phyloP scores from a whole-genome alignment of 1,140 invertebrate species.

The Leguminivora glycinivorella region DNA sequence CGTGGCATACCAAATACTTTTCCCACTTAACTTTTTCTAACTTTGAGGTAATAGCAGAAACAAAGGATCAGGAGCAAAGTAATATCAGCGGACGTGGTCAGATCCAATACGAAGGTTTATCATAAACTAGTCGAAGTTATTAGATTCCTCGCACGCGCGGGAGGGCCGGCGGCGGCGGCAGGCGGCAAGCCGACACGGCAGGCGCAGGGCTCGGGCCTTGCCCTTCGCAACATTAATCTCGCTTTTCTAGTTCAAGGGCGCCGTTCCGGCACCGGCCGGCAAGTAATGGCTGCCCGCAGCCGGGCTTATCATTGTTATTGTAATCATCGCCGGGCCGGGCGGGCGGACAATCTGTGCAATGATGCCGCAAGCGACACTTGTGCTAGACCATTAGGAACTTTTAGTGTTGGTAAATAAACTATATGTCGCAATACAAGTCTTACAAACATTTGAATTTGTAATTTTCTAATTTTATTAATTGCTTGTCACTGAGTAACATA shows the following conservation, averaged over 20 bases:
- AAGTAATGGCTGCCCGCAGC: constrained; percentile 1
- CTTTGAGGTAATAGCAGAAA: neutral
- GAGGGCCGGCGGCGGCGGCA: too few relatives aligned
- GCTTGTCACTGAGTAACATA: neutral
- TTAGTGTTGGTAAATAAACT: too few relatives aligned
- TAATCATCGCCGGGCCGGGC: neutral
- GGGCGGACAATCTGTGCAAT: neutral
- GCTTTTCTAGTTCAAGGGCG: constrained; percentile 6
- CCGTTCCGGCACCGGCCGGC: neutral
- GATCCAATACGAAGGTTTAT: constrained; percentile 1
- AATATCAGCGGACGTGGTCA: neutral
- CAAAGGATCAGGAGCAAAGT: neutral
- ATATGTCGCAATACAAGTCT: too few relatives aligned
- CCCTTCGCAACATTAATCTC: constrained; percentile 9
- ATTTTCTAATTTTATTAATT: neutral
- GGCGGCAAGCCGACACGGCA: neutral
- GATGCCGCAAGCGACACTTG: too few relatives aligned
- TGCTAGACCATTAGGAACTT: too few relatives aligned
- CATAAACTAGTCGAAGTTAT: neutral
- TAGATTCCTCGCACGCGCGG: too few relatives aligned
- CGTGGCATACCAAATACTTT: too few relatives aligned
- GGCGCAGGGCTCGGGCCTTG: neutral
- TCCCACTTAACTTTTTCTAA: too few relatives aligned
- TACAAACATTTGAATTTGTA: too few relatives aligned
- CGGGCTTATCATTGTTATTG: constrained; percentile 3